phyloP scores from a whole-genome alignment of 1,140 invertebrate species.

The Hormaphis cornu region DNA sequence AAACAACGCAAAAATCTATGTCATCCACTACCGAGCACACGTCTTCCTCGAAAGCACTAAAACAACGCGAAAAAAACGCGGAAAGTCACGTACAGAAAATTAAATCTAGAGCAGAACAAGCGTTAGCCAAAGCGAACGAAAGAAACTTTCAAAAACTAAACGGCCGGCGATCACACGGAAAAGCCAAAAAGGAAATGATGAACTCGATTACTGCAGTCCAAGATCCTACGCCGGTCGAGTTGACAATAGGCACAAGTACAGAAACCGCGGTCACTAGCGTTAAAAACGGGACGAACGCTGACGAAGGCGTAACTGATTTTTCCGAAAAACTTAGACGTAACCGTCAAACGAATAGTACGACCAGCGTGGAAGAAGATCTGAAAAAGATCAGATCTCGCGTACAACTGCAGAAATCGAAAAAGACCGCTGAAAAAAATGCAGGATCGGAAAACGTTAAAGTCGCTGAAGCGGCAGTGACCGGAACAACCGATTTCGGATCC shows the following conservation, averaged over 20 bases:
- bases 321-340: background rate
- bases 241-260: background rate
- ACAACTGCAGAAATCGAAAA: background rate
- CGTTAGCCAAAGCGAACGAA: background rate
- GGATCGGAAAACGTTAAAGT: background rate
- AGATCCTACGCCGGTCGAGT: background rate
- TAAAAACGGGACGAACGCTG: background rate
- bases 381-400: background rate
- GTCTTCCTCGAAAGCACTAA: background rate
- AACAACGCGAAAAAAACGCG: background rate
- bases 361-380: no score
- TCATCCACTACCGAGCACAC: background rate
- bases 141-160: background rate
- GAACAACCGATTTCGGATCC: background rate
- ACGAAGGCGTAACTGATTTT: background rate
- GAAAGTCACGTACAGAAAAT: conserved; percentile 19
- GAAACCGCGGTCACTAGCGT: background rate
- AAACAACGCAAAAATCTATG: background rate
- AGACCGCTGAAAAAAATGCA: background rate
- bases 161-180: background rate
- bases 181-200: background rate
- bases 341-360: conserved; percentile 2
- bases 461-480: no score
- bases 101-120: conserved; percentile 12
- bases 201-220: background rate